Conservation (phyloP, 2,113 vertebrate species). For the Artemisiospiza belli region DNA sequence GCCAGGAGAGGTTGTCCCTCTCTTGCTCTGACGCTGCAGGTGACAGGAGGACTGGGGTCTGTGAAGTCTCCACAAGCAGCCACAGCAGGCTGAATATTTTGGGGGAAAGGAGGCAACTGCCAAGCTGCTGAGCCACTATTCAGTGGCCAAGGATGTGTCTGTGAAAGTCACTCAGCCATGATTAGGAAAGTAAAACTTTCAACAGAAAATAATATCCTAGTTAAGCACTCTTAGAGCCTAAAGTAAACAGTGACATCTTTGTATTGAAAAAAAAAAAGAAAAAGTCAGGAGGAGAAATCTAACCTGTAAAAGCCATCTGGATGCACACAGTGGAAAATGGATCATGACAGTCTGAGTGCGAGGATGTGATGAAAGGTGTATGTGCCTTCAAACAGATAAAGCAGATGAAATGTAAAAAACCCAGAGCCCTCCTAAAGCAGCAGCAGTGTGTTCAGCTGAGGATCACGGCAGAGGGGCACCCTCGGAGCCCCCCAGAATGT, state of each 20-base stretch:
- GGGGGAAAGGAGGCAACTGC: not conserved
- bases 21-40: accelerated
- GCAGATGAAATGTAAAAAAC: not conserved
- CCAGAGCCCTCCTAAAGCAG: not conserved
- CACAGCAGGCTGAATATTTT: not conserved
- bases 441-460: accelerated
- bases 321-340: slow-evolving; percentile 17
- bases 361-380: not conserved
- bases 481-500: not conserved
- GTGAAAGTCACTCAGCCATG: not conserved
- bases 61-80: not conserved
- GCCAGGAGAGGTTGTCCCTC: not conserved
- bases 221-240: not conserved
- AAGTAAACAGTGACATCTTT: slow-evolving; percentile 5
- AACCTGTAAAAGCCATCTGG: slow-evolving; percentile 39
- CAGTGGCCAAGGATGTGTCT: not conserved
- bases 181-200: slow-evolving; percentile 9
- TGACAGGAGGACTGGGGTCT: accelerated
- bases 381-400: not conserved
- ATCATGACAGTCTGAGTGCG: not conserved
- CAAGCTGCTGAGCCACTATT: not conserved
- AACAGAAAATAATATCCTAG: not conserved
- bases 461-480: not conserved
- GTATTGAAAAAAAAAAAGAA: not conserved
- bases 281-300: not conserved